Conservation (phyloP, 2,113 vertebrate species). For the Orientallactaga bullata region DNA sequence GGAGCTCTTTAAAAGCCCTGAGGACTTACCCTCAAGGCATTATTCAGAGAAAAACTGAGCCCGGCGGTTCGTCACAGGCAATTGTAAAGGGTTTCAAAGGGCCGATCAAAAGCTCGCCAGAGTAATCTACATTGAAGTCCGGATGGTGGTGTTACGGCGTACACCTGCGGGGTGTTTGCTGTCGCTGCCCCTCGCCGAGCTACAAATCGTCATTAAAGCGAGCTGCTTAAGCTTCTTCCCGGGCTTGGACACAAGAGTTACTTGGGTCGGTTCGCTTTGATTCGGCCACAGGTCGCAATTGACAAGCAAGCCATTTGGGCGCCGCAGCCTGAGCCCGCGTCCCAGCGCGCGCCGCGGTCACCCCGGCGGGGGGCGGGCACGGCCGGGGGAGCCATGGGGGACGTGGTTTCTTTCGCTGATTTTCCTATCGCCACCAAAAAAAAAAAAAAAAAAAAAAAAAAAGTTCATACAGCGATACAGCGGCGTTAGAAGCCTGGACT, state of each 20-base stretch:
- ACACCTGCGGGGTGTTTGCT: constrained; percentile 90
- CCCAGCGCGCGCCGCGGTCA: neutral
- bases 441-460: no score
- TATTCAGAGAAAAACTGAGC: constrained; percentile 88
- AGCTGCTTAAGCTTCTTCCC: constrained; percentile 86
- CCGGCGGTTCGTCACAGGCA: constrained; percentile 91
- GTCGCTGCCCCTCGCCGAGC: constrained; percentile 86
- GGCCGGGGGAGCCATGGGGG: neutral
- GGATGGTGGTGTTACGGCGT: constrained; percentile 88
- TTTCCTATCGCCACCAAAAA: no score
- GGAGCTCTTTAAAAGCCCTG: constrained; percentile 88
- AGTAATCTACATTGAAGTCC: constrained; percentile 90
- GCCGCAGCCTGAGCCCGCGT: neutral
- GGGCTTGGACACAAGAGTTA: constrained; percentile 83
- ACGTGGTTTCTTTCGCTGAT: neutral
- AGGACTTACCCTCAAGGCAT: constrained; percentile 89
- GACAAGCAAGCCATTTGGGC: constrained; percentile 77
- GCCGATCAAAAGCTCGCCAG: constrained; percentile 89
- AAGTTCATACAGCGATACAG: neutral
- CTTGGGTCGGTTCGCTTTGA: constrained; percentile 87
- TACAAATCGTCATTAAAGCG: constrained; percentile 90
- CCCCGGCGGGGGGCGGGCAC: neutral
- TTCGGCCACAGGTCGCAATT: constrained; percentile 84
- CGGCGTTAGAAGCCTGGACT: neutral
- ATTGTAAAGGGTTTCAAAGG: constrained; percentile 91